phyloP scores from a whole-genome alignment of 2,797 vertebrate species.

The Avahi laniger region DNA sequence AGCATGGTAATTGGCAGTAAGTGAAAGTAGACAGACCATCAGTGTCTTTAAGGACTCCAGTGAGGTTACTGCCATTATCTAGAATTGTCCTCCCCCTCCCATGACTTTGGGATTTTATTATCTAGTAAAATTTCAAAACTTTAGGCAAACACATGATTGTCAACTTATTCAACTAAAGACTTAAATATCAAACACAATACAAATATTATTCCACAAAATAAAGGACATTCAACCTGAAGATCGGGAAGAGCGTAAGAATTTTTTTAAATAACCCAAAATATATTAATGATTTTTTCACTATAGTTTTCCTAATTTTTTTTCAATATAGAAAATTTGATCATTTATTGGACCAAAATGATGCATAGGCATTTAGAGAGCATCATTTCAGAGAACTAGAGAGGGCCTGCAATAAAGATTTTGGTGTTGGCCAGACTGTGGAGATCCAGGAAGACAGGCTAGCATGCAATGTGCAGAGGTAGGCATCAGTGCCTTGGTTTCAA shows the following conservation, averaged over 20 bases:
- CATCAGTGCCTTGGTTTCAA: neutral
- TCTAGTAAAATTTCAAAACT: neutral
- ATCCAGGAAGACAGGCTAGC: neutral
- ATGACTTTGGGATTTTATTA: neutral
- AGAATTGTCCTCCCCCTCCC: neutral
- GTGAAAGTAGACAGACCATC: neutral
- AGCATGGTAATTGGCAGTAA: neutral
- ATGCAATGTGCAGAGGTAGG: neutral
- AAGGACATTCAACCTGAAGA: neutral
- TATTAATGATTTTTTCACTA: neutral
- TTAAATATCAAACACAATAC: neutral
- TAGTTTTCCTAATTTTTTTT: neutral
- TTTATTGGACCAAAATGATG: neutral
- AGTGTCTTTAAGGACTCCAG: neutral
- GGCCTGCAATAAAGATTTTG: neutral
- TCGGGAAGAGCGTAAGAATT: neutral
- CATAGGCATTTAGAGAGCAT: neutral
- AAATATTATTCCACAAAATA: neutral
- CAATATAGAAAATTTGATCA: neutral
- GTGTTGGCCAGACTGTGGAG: neutral
- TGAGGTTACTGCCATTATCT: neutral
- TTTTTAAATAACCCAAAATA: neutral
- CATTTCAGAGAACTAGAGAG: neutral
- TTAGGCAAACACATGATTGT: neutral
- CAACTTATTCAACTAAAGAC: neutral